phyloP scores from a whole-genome alignment of 2,113 vertebrate genomes.

The Pseudolaguvia tuberculata region DNA sequence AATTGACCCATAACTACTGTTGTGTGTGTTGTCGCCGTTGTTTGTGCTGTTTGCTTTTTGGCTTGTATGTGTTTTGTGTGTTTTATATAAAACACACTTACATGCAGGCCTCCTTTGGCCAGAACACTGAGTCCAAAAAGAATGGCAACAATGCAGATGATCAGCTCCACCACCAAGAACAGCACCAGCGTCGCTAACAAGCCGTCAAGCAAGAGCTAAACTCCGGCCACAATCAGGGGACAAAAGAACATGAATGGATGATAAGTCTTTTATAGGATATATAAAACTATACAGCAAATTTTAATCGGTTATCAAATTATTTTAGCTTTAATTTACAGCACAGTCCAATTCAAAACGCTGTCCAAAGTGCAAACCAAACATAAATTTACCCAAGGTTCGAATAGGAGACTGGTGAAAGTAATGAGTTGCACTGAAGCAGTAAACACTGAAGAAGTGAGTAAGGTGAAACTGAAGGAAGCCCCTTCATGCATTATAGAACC shows the following conservation, averaged over 20 bases:
- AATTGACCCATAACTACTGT: too few relatives aligned
- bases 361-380: conserved; percentile 48
- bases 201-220: conserved; percentile 69
- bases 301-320: too few relatives aligned
- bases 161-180: conserved; percentile 71
- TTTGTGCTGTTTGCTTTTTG: too few relatives aligned
- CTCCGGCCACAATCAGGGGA: conserved; percentile 8
- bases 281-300: too few relatives aligned
- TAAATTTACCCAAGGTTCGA: background rate
- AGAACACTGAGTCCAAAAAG: conserved; percentile 70
- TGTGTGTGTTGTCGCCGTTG: background rate
- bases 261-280: too few relatives aligned
- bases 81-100: conserved; percentile 41
- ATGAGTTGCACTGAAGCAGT: background rate
- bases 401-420: conserved; percentile 8
- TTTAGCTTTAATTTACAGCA: too few relatives aligned
- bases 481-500: conserved; percentile 35
- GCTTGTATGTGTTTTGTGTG: background rate
- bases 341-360: conserved; percentile 35
- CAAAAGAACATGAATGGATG: background rate
- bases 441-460: background rate
- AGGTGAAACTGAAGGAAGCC: conserved; percentile 4
- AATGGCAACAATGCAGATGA: conserved; percentile 71
- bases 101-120: conserved; percentile 63
- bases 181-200: conserved; percentile 70